Base-by-base conservation (phyloP, 2,888 invertebrate species). In the Hartigia nigra region DNA sequence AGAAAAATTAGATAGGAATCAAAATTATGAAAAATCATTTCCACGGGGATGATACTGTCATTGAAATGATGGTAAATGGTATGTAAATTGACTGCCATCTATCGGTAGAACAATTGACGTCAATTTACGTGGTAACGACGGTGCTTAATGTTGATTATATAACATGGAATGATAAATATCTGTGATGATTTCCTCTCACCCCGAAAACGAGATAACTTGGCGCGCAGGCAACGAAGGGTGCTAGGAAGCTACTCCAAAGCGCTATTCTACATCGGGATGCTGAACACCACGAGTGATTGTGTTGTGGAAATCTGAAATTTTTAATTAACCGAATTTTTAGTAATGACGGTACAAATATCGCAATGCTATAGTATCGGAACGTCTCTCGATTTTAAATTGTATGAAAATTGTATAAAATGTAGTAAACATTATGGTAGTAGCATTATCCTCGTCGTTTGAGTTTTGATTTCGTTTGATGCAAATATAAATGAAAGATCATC, bases 141-240 rank as follows among this genome's bases (percentile, higher is more conserved):
- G 23, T 55, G 14, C 9, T 5, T 55, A 5, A 39, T 23, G 5
- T 55, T 55, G 39, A 55, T 55, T 55, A 5, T 23, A 9, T 9
- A 23, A 55, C 9, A 55, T 9, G 23, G 39, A 23, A 55, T 55
- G 39, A 55, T 14, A 23, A 55, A 5, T 55, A 55, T 55, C 39
- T 9, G 39, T 55, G 39, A 1, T 23, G 23, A 34, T 34, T 34
- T 23, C 39, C 14, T 1, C 89, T 87, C 79, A 88, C 89, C 79
- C 94, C 93, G 87, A 96, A 95, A 32, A 94, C 95, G 91, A 97
- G 93, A 90, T 95, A 97, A 76, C 96, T 96, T 0, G 98, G 98
- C 78, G 96, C 94, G 91, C 97, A 98, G 32, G 97, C 94, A 77
- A 97, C 92, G 0, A 96, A 94, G 4, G 97, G 96, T 23, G 96